phyloP scores from a whole-genome alignment of 2,888 invertebrate species.

The Sminthurinus aureus region DNA sequence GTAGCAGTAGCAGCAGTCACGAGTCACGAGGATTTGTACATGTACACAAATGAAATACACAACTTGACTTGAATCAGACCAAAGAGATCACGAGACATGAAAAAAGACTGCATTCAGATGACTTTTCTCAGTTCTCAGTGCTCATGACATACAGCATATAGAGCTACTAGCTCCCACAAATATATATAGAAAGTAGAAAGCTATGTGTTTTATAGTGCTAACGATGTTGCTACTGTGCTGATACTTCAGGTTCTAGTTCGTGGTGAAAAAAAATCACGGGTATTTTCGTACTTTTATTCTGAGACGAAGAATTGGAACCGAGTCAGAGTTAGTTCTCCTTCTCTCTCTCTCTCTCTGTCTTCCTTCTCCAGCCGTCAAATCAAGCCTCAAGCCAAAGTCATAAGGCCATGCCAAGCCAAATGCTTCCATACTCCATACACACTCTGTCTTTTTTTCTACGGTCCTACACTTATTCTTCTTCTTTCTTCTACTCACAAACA shows the following conservation, averaged over 20 bases:
- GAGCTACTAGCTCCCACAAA: no score
- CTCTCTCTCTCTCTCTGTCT: neutral
- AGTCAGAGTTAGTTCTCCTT: slow-evolving; percentile 3
- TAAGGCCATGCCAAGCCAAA: neutral
- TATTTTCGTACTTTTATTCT: slow-evolving; percentile 14
- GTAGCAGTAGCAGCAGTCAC: neutral
- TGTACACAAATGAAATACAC: neutral
- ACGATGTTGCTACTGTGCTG: no score
- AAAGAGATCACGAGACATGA: neutral
- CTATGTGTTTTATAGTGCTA: no score
- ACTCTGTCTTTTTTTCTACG: neutral
- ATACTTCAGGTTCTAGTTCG: no score
- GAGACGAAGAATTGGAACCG: slow-evolving; percentile 27
- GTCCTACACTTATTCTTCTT: neutral
- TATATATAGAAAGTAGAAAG: no score
- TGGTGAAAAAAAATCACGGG: neutral
- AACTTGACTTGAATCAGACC: neutral
- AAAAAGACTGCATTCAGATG: no score
- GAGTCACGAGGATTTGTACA: neutral
- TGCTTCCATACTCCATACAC: neutral
- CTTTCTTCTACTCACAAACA: neutral
- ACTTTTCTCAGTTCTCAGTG: no score
- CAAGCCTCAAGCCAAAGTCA: neutral
- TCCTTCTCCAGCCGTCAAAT: neutral
- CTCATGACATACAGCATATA: no score